Base-by-base conservation (phyloP, 2,113 vertebrate species). In the Theristicus caerulescens region DNA sequence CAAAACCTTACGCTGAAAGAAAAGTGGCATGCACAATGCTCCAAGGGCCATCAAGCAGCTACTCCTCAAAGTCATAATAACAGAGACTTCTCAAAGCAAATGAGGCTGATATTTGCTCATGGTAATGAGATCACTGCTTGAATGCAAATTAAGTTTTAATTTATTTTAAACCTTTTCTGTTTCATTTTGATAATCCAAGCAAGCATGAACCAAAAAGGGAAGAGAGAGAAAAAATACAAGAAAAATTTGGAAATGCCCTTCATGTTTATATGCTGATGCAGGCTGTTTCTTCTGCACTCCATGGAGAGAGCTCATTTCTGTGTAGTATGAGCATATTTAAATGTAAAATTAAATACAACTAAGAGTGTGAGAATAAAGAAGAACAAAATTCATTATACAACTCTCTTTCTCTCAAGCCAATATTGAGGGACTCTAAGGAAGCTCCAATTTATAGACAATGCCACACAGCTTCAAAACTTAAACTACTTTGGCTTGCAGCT, bases 11-110 rank as follows among this genome's bases (percentile, higher is more conserved):
- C 11, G 36, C 72, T 79, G 85, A 92, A 96, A 95, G 74, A 92
- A 85, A 94, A 93, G 59, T 52, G 83, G 42, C 76, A 73, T 58
- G 55, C 27, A 74, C 61, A 80, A 64, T 88, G 46, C 93, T 94
- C 83, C 26, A 22, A 92, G 74, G 87, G 58, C 73, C 31, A 7
- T 86, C 73, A 89, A 91, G 70, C 57, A 96, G 40, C 80, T 96
- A 94, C 51, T 94, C 47, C 79, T 96, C 67, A 87, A 95, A 96
- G 86, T 79, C 93, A 76, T 59, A 91, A 91, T 40, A 96, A 91
- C 70, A 94, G 81, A 86, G 66, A 84, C 49, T 88, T 93, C 92
- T 91, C 77, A 94, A 87, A 94, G 66, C 44, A 95, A 93, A 95
- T 6, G 17, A 86, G 52, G 80, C 22, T 86, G 62, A 57, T 90